Evolutionary conservation across 1,140 invertebrate species (phyloP), one percentile per base, ranked within the genome.

Genomic region (Meloidogyne floridensis): DNA sequence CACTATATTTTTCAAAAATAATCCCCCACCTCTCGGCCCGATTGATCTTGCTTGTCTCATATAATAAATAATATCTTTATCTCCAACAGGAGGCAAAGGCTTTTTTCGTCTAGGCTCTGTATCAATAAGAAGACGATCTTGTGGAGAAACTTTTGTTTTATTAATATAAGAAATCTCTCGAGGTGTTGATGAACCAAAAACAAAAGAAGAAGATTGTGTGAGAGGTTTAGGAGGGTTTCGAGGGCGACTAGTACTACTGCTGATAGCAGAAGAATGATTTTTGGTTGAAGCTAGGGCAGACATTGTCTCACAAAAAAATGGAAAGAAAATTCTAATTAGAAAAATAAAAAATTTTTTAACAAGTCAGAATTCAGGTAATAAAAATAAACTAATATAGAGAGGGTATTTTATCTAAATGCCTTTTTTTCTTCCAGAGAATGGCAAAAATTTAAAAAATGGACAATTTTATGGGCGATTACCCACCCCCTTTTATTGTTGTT

Each of bases 121-220:
- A 18, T 81, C 65, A 13, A 72, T 53, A 71, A 51, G 72, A 13
- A 71, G 80, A 73, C 75, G 54, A 71, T 54, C 42, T 69, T 59
- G 54, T 56, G 69, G 10, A 11, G 53, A 69, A 42, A 43, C 76
- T 13, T 72, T 81, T 43, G 59, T 51, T 54, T 43, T 53, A 43
- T 43, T 54, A 2, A 87, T 74, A 75, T 84, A 86, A 13, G 85
- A 87, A 3, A 85, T 47, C 42, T 85, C 85, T 69, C 84, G 54
- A 7, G 84, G 84, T 70, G 84, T 85, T n/a, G 84, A 86, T 15
- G 85, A 87, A 20, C 84, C 84, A 76, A 85, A 85, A n/a, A 80
- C 84, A 69, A 82, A 82, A 7, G 59, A 65, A 15, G 11, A 15
- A 65, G 59, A 13, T 3, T 11, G 59, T 54, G 6, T 10, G n/a